Conservation (phyloP, 2,888 invertebrate genomes). For the Alcis repandata region DNA sequence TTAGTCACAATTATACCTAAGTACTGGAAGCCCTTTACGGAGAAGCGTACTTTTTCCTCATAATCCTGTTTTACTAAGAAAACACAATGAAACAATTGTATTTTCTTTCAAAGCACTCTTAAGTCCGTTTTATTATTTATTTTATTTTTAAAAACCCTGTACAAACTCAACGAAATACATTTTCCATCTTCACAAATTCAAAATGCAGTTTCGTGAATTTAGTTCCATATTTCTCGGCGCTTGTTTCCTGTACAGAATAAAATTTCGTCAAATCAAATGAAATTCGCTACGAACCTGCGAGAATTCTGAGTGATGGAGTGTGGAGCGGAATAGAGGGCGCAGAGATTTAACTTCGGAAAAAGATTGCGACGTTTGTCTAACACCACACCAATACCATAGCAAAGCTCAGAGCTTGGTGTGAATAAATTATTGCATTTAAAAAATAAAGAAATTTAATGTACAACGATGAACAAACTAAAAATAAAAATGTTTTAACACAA, state of each 20-base stretch:
- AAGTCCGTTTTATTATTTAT: not conserved
- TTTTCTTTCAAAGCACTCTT: not conserved
- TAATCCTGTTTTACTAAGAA: too few species aligned
- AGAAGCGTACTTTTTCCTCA: too few species aligned
- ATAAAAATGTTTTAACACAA: too few species aligned
- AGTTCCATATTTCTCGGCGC: conserved; percentile 32
- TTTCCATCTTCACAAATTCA: conserved; percentile 22
- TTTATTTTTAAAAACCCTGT: not conserved
- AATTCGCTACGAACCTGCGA: conserved; percentile 26
- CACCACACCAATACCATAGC: too few species aligned
- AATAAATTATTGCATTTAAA: too few species aligned
- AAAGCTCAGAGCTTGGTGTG: too few species aligned
- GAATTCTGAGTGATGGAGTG: conserved; percentile 32
- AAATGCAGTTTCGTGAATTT: conserved; percentile 28
- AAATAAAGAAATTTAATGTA: too few species aligned
- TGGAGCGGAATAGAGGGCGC: not conserved
- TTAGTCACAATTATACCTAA: too few species aligned
- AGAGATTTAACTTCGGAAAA: not conserved
- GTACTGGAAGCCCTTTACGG: too few species aligned
- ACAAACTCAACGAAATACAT: conserved; percentile 11
- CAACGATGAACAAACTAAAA: too few species aligned
- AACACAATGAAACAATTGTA: not conserved
- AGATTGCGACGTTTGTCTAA: not conserved
- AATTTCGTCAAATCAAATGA: conserved; percentile 39
- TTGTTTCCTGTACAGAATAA: conserved; percentile 35